Evolutionary conservation across 2,797 vertebrate genomes (phyloP).

Genomic region (Pteropus rufus): DNA sequence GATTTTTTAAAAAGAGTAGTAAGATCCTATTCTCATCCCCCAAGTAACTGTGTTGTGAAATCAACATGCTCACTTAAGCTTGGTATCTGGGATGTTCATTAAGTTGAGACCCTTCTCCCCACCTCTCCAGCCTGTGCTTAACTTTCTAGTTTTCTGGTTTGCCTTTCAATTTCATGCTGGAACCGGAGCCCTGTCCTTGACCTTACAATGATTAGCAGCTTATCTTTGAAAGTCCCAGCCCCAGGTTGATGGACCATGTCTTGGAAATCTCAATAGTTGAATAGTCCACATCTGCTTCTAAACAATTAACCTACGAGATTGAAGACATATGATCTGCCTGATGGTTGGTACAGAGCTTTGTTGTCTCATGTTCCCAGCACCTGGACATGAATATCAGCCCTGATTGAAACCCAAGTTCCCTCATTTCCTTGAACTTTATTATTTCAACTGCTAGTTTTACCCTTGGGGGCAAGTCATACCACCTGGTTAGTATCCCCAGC

Average conservation of each 20-base stretch:
- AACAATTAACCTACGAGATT: background rate
- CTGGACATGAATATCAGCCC: background rate
- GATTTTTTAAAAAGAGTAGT: background rate
- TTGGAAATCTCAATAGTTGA: slow-evolving; percentile 12
- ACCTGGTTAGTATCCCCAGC: slow-evolving; percentile 10
- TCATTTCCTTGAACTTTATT: slow-evolving; percentile 29
- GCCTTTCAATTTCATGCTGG: slow-evolving; percentile 2
- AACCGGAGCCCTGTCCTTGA: background rate
- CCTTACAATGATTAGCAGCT: background rate
- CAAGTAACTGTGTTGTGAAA: background rate
- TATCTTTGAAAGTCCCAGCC: slow-evolving; percentile 12
- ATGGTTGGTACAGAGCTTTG: background rate
- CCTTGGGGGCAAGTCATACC: background rate
- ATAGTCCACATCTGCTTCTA: slow-evolving; percentile 7
- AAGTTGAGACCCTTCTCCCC: background rate
- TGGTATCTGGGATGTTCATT: background rate
- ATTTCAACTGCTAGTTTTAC: slow-evolving; percentile 53
- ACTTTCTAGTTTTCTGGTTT: background rate
- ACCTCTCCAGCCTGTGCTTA: background rate
- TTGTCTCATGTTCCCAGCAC: background rate
- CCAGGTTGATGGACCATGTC: background rate
- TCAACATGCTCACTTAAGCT: background rate
- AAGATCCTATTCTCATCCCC: background rate
- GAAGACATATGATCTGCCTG: slow-evolving; percentile 22
- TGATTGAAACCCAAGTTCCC: slow-evolving; percentile 26